phyloP scores from a whole-genome alignment of 1,140 invertebrate genomes.

The Drosophila lacertosa region DNA sequence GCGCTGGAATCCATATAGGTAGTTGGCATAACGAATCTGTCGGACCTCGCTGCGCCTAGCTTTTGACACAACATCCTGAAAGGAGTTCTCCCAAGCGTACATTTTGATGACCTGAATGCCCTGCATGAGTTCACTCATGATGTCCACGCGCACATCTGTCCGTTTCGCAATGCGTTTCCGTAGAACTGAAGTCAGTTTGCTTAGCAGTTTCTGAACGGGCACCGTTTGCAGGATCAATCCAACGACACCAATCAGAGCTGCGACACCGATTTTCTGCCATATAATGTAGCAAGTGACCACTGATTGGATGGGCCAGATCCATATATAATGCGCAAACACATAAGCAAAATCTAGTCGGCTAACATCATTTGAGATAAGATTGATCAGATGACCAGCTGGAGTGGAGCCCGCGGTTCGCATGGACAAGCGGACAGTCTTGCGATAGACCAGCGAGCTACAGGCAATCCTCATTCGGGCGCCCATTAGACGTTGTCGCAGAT shows the following conservation, averaged over 20 bases:
- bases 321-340: constrained; percentile 87
- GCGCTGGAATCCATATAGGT: constrained; percentile 89
- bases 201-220: constrained; percentile 88
- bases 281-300: constrained; percentile 87
- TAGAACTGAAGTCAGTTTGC: constrained; percentile 84
- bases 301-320: constrained; percentile 89
- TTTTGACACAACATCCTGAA: constrained; percentile 85
- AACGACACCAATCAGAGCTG: constrained; percentile 89
- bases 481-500: constrained; percentile 78
- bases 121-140: constrained; percentile 91
- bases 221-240: constrained; percentile 86
- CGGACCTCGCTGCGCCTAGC: constrained; percentile 87
- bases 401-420: constrained; percentile 88
- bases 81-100: constrained; percentile 91
- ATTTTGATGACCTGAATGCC: constrained; percentile 92
- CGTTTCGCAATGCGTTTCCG: constrained; percentile 86
- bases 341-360: constrained; percentile 87
- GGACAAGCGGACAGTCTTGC: constrained; percentile 87
- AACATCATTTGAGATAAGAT: constrained; percentile 93
- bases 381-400: constrained; percentile 92
- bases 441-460: constrained; percentile 86
- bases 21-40: constrained; percentile 88
- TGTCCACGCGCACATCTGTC: constrained; percentile 89
- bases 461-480: constrained; percentile 86
- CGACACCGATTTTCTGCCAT: constrained; percentile 88